Base-by-base conservation (phyloP, 2,797 vertebrate species). In the Tokudaia muenninki region DNA sequence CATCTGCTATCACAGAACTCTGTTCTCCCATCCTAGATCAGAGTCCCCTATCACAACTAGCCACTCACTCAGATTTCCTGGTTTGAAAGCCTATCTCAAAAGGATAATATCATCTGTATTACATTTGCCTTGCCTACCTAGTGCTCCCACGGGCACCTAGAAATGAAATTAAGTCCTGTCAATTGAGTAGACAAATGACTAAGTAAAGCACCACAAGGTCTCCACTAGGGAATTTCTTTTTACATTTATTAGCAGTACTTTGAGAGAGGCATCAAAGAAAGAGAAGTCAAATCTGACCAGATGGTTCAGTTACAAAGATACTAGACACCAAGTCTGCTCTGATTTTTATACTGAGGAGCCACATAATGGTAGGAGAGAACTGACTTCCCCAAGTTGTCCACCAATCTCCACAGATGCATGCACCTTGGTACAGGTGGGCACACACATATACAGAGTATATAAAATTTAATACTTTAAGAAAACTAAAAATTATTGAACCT, bases 211-310 rank as follows among this genome's bases (percentile, higher is more conserved):
- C 8, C 8, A 26, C 14, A 80, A 2, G 31, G 1, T 55, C 34
- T 96, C 21, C 70, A 57, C 77, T 52, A 44, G 31, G 50, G 93
- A 74, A 79, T 95, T 94, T 95, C 7, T 63, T 37, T 92, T 86
- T n/a, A 7, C 8, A 82, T 70, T 83, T 81, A 81, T 14, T 82
- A n/a, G 6, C 13, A 75, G 2, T 52, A 34, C 17, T 11, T 63
- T 75, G 8, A 41, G 81, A 55, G 72, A 61, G 1, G 70, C 72
- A 55, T 26, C 37, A 21, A 95, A 61, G 50, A 57, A 74, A 57
- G 84, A 37, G 14, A 75, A 57, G 44, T 34, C 6, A 13, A 59
- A 17, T 19, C 19, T 75, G 52, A 21, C n/a, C n/a, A 57, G 5
- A 59, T 41, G 86, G 52, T 52, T 21, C 9, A 72, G 1, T 44